These are phyloP conservation scores for Psilopogon haemacephalus DNA, from an alignment of 2,113 vertebrate genomes.

Conservation along the genomic window DNA sequence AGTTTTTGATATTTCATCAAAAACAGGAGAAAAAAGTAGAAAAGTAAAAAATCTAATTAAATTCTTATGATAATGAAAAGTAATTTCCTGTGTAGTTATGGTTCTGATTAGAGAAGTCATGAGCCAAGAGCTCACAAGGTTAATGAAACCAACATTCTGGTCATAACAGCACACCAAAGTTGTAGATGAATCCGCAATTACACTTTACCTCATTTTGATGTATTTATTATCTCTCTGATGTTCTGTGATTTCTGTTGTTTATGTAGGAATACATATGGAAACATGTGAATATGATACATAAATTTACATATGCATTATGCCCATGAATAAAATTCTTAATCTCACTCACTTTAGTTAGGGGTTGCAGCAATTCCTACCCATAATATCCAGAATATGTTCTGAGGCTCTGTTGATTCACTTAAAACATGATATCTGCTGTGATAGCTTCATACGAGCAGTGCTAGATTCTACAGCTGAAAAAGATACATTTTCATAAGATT, in stretches of 20 bases:
- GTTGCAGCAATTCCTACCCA: not conserved
- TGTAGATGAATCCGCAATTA: not conserved
- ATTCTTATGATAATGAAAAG: not conserved
- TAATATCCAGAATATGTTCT: constrained; percentile 21
- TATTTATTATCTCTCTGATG: not conserved
- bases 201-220: not conserved
- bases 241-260: not conserved
- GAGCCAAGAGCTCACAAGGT: not conserved
- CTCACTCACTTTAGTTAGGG: not conserved
- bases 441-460: not conserved
- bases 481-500: not conserved
- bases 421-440: constrained; percentile 38
- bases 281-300: not conserved
- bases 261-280: not conserved
- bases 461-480: not conserved
- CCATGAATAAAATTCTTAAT: not conserved
- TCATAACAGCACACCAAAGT: not conserved
- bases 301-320: not conserved
- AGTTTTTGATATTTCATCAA: not conserved
- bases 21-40: not conserved
- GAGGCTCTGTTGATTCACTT: constrained; percentile 37
- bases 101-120: not conserved
- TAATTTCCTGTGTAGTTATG: not conserved
- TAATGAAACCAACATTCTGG: not conserved
- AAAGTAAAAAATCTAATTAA: not conserved